phyloP scores from a whole-genome alignment of 2,888 invertebrate species.

The Xiphydria camelus region DNA sequence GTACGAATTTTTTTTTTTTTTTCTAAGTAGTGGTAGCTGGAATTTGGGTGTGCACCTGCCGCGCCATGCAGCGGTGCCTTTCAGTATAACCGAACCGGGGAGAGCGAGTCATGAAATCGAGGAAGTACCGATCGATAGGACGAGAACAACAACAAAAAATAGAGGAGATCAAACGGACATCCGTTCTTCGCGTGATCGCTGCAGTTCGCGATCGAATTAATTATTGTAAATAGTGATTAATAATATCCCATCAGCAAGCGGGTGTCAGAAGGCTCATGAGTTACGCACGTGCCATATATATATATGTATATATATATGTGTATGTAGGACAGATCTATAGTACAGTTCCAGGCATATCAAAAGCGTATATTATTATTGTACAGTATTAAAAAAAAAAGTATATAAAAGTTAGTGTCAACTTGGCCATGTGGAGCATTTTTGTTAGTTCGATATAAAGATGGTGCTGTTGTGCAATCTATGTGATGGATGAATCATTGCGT shows the following conservation, averaged over 20 bases:
- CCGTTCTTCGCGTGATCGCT: too few relatives aligned
- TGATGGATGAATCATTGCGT: slow-evolving; percentile 49
- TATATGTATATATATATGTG: too few relatives aligned
- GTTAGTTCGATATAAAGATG: slow-evolving; percentile 49
- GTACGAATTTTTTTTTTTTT: not conserved
- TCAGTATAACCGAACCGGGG: too few relatives aligned
- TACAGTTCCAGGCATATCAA: slow-evolving; percentile 51
- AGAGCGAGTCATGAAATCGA: too few relatives aligned
- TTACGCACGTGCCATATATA: slow-evolving; percentile 48
- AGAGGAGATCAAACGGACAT: not conserved
- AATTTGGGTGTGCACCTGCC: slow-evolving; percentile 56
- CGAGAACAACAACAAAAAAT: not conserved
- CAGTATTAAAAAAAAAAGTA: slow-evolving; percentile 27
- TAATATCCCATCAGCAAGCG: slow-evolving; percentile 54
- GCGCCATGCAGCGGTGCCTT: slow-evolving; percentile 47
- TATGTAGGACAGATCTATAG: slow-evolving; percentile 45
- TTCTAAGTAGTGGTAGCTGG: slow-evolving; percentile 36
- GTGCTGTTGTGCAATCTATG: slow-evolving; percentile 43
- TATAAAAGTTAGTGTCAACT: slow-evolving; percentile 55
- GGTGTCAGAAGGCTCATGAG: slow-evolving; percentile 52
- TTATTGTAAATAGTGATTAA: slow-evolving; percentile 45
- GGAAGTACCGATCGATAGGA: not conserved
- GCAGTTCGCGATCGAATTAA: slow-evolving; percentile 19
- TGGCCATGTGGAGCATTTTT: slow-evolving; percentile 57
- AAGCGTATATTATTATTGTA: slow-evolving; percentile 40